Evolutionary conservation across 2,797 vertebrate genomes (phyloP), one percentile per base, ranked within the genome.

Genomic region (Lagorchestes hirsutus): DNA sequence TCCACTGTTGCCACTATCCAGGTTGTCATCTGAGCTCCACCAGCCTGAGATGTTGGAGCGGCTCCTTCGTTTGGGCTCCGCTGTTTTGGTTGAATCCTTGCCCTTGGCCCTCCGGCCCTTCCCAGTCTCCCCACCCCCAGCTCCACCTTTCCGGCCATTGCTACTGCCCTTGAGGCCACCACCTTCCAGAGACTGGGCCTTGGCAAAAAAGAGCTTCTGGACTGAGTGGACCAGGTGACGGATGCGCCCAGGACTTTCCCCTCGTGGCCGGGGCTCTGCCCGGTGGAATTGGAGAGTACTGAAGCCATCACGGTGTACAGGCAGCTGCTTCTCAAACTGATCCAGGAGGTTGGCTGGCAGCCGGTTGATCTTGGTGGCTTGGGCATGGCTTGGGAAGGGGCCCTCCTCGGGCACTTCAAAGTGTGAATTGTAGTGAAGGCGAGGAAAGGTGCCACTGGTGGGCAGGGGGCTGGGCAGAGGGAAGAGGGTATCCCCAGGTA

Each of bases 1-100:
- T 46, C 99, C 99, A 0, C 97, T 98, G 62, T 99, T 98, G 0
- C 97, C 97, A 27, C 54, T 55, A 24, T 98, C 99, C 98, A 99
- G 99, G 98, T 99, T 99, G 98, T 99, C 99, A 0, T 99, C 99
- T 0, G 99, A 99, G 98, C 99, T 99, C 99, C 99, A 99, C 99
- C 99, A 99, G 95, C 99, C 99, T 0, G 99, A 99, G 99, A 99
- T 99, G 98, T 99, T 99, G 97, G 99, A 99, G 58, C 99, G 99
- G 67, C 99, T 99, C 58, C 99, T 99, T 90, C 99, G 98, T 95
- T 99, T 99, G 34, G 99, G 99, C 97, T 99, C 99, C 0, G 99
- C 99, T 0, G 98, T 98, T 98, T 99, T 99, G 0, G 99, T 99
- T 31, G 99, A 98, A 96, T 99, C 99, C 98, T 99, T 99, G 98